A percentile compares a stretch with the other conserved stretches of the same genome.
Evolutionary conservation across 2,888 invertebrate genomes (phyloP).

Genomic region (Temnothorax unifasciatus): DNA sequence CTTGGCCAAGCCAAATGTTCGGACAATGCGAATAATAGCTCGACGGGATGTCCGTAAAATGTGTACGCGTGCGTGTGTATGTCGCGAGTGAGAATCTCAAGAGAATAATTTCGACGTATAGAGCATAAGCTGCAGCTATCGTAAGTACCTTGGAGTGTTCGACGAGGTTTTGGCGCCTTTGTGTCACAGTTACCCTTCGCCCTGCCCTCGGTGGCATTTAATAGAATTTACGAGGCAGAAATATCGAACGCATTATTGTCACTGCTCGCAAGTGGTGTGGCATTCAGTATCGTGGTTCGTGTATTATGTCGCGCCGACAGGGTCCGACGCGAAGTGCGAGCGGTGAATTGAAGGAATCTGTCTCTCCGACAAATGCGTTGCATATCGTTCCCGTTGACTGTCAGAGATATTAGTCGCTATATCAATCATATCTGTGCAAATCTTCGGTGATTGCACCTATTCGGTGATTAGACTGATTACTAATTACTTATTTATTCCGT

Average conservation of each 20-base stretch:
- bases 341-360: not conserved
- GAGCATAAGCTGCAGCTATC: slow-evolving; percentile 25
- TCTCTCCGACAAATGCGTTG: not conserved
- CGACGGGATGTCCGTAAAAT: slow-evolving; percentile 55
- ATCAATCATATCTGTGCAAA: not conserved
- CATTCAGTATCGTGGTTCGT: slow-evolving; percentile 22
- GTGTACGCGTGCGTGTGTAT: not conserved
- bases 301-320: slow-evolving; percentile 10
- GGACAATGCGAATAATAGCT: slow-evolving; percentile 69
- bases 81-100: slow-evolving; percentile 44
- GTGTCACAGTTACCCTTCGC: slow-evolving; percentile 34
- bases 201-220: slow-evolving; percentile 35
- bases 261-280: slow-evolving; percentile 15
- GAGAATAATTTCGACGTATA: slow-evolving; percentile 42
- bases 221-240: slow-evolving; percentile 50
- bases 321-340: slow-evolving; percentile 6
- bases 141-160: slow-evolving; percentile 47
- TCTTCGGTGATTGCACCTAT: not conserved
- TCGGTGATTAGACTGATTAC: not conserved
- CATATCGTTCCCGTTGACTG: slow-evolving; percentile 2
- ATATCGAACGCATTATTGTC: slow-evolving; percentile 45
- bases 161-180: slow-evolving; percentile 49
- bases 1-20: slow-evolving; percentile 62
- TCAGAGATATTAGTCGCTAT: slow-evolving; percentile 12
- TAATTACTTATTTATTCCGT: not conserved